These are phyloP conservation scores for Magallana gigas DNA, from an alignment of 1,140 invertebrate genomes.

Conservation along the genomic window DNA sequence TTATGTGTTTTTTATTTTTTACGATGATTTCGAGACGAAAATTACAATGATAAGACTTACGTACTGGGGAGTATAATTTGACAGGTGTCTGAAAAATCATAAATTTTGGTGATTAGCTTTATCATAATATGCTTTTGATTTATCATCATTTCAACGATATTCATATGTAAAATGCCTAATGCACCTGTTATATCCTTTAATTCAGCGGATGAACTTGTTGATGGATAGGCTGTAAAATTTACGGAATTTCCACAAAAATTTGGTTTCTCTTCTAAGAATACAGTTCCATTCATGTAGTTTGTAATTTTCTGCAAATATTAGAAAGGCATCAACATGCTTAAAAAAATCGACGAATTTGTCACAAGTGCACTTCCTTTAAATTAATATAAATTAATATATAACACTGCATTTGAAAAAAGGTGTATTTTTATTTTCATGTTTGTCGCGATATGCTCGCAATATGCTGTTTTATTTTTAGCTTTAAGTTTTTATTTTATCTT, in stretches of 20 bases:
- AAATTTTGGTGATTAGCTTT: not conserved
- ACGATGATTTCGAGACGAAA: not conserved
- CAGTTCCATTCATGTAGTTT: not conserved
- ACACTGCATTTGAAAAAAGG: too few species aligned
- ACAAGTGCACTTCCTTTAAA: too few species aligned
- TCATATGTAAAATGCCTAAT: not conserved
- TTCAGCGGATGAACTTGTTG: not conserved
- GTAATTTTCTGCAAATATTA: not conserved
- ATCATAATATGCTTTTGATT: not conserved
- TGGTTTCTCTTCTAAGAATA: not conserved
- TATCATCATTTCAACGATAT: not conserved
- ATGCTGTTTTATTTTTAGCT: too few species aligned
- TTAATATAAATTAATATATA: too few species aligned
- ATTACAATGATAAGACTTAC: not conserved
- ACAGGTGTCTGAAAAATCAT: not conserved
- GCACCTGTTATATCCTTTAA: not conserved
- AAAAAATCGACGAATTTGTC: too few species aligned
- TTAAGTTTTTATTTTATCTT: too few species aligned
- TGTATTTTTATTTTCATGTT: too few species aligned
- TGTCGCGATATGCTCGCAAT: too few species aligned
- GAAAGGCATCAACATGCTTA: too few species aligned
- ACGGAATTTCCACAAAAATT: slow-evolving; percentile 24
- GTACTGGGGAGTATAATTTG: not conserved
- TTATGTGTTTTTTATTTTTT: not conserved
- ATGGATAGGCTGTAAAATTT: not conserved